Conservation (phyloP, 2,113 vertebrate genomes). For the Chionis minor region DNA sequence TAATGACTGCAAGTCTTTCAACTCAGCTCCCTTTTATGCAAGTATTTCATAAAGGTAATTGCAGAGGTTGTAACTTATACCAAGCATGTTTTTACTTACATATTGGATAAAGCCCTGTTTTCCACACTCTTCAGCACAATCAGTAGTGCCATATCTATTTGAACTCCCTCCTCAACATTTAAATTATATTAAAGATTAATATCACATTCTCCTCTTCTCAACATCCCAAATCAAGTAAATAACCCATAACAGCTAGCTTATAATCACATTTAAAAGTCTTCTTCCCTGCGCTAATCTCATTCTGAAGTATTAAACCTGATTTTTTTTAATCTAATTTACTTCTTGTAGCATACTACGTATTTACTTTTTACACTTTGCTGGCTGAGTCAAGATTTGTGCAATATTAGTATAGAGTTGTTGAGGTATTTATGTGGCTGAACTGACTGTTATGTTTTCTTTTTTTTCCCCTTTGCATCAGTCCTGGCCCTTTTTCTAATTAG, state of each 20-base stretch:
- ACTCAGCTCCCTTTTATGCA: not conserved
- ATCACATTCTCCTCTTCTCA: not conserved
- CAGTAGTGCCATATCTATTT: not conserved
- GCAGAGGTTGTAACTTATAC: not conserved
- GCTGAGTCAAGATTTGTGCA: not conserved
- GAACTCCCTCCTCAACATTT: not conserved
- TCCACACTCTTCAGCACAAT: not conserved
- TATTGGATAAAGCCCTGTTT: not conserved
- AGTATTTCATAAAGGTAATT: not conserved
- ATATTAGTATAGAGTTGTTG: not conserved
- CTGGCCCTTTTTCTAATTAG: not conserved
- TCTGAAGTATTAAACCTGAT: constrained; percentile 2
- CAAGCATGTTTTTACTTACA: not conserved
- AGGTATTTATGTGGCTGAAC: not conserved
- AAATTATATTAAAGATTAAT: constrained; percentile 1
- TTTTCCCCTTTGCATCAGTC: not conserved
- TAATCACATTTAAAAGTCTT: constrained; percentile 34
- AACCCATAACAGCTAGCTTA: not conserved
- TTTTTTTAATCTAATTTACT: constrained; percentile 33
- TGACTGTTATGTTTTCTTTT: not conserved
- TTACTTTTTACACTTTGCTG: not conserved
- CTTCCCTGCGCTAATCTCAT: not conserved
- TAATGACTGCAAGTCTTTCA: not conserved
- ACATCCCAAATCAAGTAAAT: constrained; percentile 25
- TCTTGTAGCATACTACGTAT: not conserved